Evolutionary conservation across 2,888 invertebrate genomes (phyloP).

Genomic region (Augiades crinisus): DNA sequence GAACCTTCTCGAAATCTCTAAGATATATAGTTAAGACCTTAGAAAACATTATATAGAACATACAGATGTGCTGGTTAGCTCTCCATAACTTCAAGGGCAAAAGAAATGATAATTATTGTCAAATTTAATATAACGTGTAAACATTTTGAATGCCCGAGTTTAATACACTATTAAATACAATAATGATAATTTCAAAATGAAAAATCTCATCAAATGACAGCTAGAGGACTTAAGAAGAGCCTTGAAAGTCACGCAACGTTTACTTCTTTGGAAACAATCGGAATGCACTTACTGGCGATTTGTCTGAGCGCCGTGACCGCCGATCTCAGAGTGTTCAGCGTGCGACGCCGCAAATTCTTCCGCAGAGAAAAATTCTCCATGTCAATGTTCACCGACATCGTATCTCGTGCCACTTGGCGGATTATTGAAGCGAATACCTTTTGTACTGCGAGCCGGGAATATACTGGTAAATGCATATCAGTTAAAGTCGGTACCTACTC

Average conservation of each 20-base stretch:
- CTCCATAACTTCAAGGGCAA: too few relatives aligned
- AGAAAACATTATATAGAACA: too few relatives aligned
- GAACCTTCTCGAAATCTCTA: too few relatives aligned
- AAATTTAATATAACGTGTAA: too few relatives aligned
- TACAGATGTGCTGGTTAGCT: too few relatives aligned
- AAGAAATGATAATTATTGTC: too few relatives aligned
- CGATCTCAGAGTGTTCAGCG: constrained; percentile 69
- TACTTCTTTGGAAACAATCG: neutral
- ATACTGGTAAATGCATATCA: constrained; percentile 75
- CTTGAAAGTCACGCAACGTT: neutral
- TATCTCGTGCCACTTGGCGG: constrained; percentile 38
- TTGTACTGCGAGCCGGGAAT: constrained; percentile 64
- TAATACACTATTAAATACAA: too few relatives aligned
- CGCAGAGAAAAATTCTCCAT: constrained; percentile 70
- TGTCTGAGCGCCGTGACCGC: constrained; percentile 72
- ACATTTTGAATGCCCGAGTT: too few relatives aligned
- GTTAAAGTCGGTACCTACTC: constrained; percentile 52
- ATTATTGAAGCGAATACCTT: constrained; percentile 46
- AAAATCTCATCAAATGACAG: neutral
- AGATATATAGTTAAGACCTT: too few relatives aligned
- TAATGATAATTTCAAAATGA: too few relatives aligned
- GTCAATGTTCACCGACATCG: constrained; percentile 68
- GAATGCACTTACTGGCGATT: constrained; percentile 69
- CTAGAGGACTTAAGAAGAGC: neutral
- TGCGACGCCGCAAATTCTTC: constrained; percentile 71